Evolutionary conservation across 35 echinoderm and acorn worm genomes (phyloP), one percentile per base, ranked within the genome.

Genomic region (Acanthaster planci): DNA sequence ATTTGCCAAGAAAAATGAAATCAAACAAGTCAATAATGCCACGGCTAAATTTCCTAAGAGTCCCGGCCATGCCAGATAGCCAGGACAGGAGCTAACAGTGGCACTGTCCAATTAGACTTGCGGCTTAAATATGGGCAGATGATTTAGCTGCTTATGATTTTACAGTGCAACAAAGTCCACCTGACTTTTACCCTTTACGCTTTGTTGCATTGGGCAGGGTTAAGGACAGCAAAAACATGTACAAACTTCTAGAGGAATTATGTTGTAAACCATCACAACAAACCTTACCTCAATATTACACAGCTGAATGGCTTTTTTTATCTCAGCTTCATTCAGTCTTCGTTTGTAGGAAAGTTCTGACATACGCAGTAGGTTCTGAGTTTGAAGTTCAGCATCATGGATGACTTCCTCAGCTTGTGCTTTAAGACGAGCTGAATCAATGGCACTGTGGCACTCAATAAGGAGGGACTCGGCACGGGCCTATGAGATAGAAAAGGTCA

Each of bases 341-440:
- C 38, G 53, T 18, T 76, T 39, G 31, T 79, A 93, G 30, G 84
- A 38, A 7, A 97, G 79, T 37, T 97, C 94, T 37, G 84, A 84
- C 1, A 84, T 18, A 50, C 87, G 39, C 38, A 90, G 34, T 78
- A 83, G 76, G 12, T 36, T 60, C 56, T 82, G 87, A 19, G 60
- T 90, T 39, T 87, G 67, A 17, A 97, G 80, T 1, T 97, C 94
- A 0, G 78, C 44, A 15, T 53, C 27, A 51, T 84, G 64, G 12
- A 87, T 21, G 84, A 97, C 92, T 54, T 97, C 90, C 44, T 97
- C 94, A n/a, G 94, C 94, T 68, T 97, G 76, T 7, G 91, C 90
- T 88, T 93, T 97, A 59, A 97, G 87, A 18, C 77, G 68, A 9
- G 94, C 94, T 55, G 84, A 60, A 36, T 93, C 90, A 42, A 97